Percentiles rank a stretch among this genome's conserved stretches.
These are phyloP conservation scores for Tinea pellionella DNA, from an alignment of 2,888 invertebrate species.

Conservation along the genomic window DNA sequence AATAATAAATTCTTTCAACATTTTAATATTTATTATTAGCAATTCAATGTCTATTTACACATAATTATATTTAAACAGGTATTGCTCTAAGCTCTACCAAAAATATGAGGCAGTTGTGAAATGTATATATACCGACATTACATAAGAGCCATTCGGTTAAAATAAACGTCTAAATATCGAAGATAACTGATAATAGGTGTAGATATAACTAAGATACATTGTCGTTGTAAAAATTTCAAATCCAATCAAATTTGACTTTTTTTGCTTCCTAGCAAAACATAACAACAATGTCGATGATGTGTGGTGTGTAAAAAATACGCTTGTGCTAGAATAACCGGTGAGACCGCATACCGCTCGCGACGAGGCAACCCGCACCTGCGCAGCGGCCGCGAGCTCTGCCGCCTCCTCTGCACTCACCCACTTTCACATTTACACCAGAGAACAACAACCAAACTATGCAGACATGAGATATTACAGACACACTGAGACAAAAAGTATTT, in stretches of 20 bases:
- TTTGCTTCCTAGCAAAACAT: slow-evolving; percentile 63
- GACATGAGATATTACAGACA: neutral
- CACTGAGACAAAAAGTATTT: neutral
- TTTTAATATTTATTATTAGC: neutral
- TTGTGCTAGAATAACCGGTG: slow-evolving; percentile 67
- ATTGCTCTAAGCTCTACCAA: neutral
- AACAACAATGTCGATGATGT: slow-evolving; percentile 64
- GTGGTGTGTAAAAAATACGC: slow-evolving; percentile 62
- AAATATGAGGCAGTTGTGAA: neutral
- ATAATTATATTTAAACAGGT: neutral
- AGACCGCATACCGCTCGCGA: slow-evolving; percentile 62
- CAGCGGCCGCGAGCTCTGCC: slow-evolving; percentile 19
- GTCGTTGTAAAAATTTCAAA: slow-evolving; percentile 17
- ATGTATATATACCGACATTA: neutral
- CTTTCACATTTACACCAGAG: slow-evolving; percentile 36
- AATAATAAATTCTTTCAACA: neutral
- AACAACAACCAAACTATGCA: neutral
- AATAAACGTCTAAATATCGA: neutral
- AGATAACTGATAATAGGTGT: neutral
- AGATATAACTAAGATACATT: neutral
- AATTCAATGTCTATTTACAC: neutral
- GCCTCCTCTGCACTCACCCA: slow-evolving; percentile 33
- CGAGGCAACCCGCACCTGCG: slow-evolving; percentile 51
- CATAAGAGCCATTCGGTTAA: neutral
- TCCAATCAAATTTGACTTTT: slow-evolving; percentile 31